These are phyloP conservation scores for Drosophila siamana DNA, from an alignment of 2,888 invertebrate genomes.

Conservation along the genomic window DNA sequence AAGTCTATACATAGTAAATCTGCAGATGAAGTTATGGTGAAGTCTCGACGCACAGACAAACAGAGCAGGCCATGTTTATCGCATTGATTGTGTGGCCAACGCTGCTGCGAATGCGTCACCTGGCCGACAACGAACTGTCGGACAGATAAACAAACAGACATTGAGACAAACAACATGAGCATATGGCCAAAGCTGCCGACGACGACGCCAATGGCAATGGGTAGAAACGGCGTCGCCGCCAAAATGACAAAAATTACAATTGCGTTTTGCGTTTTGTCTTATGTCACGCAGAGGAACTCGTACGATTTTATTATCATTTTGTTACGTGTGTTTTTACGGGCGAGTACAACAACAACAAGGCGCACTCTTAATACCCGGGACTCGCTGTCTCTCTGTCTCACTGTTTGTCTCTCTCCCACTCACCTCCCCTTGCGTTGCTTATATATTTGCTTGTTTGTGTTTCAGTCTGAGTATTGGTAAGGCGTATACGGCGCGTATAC, in stretches of 20 bases:
- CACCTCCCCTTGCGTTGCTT: constrained; percentile 6
- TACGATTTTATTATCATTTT: constrained; percentile 79
- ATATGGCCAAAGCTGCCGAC: constrained; percentile 37
- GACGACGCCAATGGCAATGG: constrained; percentile 27
- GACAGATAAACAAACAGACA: constrained; percentile 11
- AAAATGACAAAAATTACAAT: constrained; percentile 76
- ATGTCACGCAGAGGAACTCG: constrained; percentile 71
- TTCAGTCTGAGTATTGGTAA: constrained; percentile 22
- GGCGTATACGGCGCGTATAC: constrained; percentile 61
- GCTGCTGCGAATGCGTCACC: constrained; percentile 65
- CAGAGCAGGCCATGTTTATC: not conserved
- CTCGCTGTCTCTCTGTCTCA: not conserved
- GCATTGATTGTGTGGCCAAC: constrained; percentile 12
- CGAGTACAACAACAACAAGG: constrained; percentile 39
- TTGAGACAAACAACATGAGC: constrained; percentile 42
- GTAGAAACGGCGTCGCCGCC: constrained; percentile 46
- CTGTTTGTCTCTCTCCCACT: not conserved
- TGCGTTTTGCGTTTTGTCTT: constrained; percentile 70
- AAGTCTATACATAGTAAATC: too few species aligned
- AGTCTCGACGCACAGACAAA: constrained; percentile 6
- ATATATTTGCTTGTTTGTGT: constrained; percentile 32
- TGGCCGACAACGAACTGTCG: constrained; percentile 23
- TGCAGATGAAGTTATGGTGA: not conserved
- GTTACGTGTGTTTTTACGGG: constrained; percentile 79
- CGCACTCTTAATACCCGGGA: constrained; percentile 11